Base-by-base conservation (phyloP, 2,113 vertebrate species). In the Channa argus region DNA sequence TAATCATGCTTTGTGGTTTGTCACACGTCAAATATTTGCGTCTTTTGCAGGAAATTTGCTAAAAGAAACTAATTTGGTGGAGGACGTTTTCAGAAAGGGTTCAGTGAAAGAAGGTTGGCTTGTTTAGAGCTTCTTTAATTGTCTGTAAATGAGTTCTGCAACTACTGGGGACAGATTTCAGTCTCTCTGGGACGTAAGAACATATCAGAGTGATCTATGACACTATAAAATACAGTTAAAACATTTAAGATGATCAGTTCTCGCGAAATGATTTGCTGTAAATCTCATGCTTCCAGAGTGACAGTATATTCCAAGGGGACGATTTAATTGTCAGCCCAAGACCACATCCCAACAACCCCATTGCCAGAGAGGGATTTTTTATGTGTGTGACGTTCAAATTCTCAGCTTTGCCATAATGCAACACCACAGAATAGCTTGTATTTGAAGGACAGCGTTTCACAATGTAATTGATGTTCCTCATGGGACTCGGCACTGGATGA, bases 361-460 rank as follows among this genome's bases (percentile, higher is more conserved):
- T 67, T 92, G 91, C 91, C 92, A 92, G 70, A 85, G 80, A 86
- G 63, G 59, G 68, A 77, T 86, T 88, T 88, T 80, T 82, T 77
- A 74, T 86, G 82, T 10, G 80, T 41, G 79, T 88, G 91, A 88
- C 85, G 69, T 81, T 86, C 38, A 80, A 79, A 81, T 91, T 85
- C 84, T 83, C 77, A 61, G 66, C 79, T 79, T 71, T 82, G 89
- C 86, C 82, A 88, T 89, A 89, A 85, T 71, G 82, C 83, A 80
- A 76, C 83, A 86, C 91, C 90, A 39, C 89, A 91, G 85, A 86
- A 84, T 83, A 62, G 83, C 86, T 90, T 82, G 74, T 72, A 79
- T 89, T 85, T 83, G 88, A 92, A 87, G 87, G 87, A 89, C 91
- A 83, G 80, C 50, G 52, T 92, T 93, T 92, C 90, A 81, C 86